These are phyloP conservation scores for Holotrichia oblita DNA, from an alignment of 1,140 invertebrate species.

Conservation along the genomic window DNA sequence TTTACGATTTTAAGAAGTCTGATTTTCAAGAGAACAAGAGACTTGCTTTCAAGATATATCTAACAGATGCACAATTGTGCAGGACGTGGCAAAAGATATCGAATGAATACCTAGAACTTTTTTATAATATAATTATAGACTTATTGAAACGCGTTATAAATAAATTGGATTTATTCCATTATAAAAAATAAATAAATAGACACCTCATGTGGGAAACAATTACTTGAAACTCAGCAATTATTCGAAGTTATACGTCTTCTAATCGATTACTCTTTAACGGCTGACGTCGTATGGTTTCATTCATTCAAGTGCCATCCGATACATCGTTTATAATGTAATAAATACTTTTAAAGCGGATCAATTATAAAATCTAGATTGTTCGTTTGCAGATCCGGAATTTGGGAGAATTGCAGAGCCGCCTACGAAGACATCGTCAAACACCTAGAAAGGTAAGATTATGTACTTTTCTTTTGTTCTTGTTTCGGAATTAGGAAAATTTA, in stretches of 20 bases:
- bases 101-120: not conserved
- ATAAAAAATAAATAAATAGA: not conserved
- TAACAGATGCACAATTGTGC: too few species aligned
- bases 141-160: not conserved
- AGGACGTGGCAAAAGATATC: not conserved
- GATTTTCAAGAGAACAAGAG: too few species aligned
- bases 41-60: too few species aligned
- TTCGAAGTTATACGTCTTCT: constrained; percentile 8
- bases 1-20: too few species aligned
- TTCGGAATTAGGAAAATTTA: not conserved
- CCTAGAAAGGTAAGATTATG: constrained; percentile 80
- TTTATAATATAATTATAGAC: constrained; percentile 22
- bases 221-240: constrained; percentile 20
- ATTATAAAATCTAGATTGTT: constrained; percentile 40
- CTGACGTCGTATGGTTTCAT: not conserved
- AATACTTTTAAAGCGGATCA: constrained; percentile 48
- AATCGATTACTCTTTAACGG: constrained; percentile 20
- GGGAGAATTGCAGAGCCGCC: constrained; percentile 92
- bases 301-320: constrained; percentile 51
- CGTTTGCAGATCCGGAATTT: constrained; percentile 83
- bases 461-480: not conserved
- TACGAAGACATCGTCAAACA: constrained; percentile 95
- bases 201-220: constrained; percentile 17
- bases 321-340: too few species aligned
- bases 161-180: constrained; percentile 28